Evolutionary conservation across 2,797 vertebrate genomes (phyloP), one percentile per base, ranked within the genome.

Genomic region (Brachymystax lenok): DNA sequence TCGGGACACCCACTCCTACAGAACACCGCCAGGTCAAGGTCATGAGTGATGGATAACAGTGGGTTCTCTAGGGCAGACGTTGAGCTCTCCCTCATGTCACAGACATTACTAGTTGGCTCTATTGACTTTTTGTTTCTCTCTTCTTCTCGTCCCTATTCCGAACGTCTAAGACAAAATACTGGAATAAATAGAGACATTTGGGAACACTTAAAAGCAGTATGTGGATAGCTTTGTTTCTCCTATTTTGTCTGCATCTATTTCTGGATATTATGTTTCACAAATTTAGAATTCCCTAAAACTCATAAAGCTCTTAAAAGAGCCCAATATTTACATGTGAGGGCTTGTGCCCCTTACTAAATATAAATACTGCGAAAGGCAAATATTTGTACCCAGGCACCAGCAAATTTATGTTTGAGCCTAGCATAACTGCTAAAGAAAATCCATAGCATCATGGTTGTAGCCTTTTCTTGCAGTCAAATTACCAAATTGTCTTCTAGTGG

Each of bases 381-480:
- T 17, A 17, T 30, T 28, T 33, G 28, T 17, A 67, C 28, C 28
- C 28, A 67, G 64, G 17, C 28, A 73, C 27, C 16, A 56, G 27
- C 7, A 73, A 1, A 73, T 73, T 59, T 33, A 59, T 73, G 52
- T 30, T 33, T 10, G 17, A 28, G 27, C 4, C 52, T 30, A 14
- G 28, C 28, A 19, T 30, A 73, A 52, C 24, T 28, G 27, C 27
- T 73, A 30, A 84, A 88, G 64, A 82, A 80, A 73, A 70, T 82
- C 83, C 84, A 76, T 83, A 85, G 80, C 72, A 75, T 59, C 61
- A 63, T 35, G 71, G 82, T 69, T 24, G 21, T 12, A 12, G 63
- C 21, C 10, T 10, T 8, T 66, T 66, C 10, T 10, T 46, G 40
- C 40, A 40, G 35, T 35, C 35, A 35, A 35, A 35, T 35, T 1